phyloP scores from a whole-genome alignment of 1,140 invertebrate genomes.

The Lepidurus packardi region DNA sequence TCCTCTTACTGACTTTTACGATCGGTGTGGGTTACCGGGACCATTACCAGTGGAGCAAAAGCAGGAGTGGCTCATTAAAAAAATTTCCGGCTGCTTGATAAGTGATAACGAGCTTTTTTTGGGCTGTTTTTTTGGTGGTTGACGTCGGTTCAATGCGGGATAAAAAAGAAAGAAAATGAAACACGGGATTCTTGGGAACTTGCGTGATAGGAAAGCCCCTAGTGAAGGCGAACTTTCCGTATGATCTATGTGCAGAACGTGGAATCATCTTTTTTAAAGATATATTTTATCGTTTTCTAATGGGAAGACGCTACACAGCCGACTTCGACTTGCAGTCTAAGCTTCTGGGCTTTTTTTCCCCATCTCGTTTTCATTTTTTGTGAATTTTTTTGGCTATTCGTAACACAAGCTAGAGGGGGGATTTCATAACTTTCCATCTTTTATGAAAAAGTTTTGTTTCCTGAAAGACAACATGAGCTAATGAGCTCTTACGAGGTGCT shows the following conservation, averaged over 20 bases:
- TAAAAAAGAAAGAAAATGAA: background rate
- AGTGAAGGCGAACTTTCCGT: background rate
- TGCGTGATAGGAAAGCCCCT: background rate
- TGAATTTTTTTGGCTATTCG: background rate
- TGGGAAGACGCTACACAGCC: background rate
- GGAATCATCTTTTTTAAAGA: background rate
- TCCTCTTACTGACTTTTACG: background rate
- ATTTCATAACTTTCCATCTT: background rate
- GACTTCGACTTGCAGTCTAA: background rate
- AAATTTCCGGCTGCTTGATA: background rate
- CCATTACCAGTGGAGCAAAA: background rate
- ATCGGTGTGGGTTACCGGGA: background rate
- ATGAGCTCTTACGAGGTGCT: constrained; percentile 4
- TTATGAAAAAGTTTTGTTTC: constrained; percentile 1
- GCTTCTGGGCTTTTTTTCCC: background rate
- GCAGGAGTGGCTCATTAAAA: constrained; percentile 7
- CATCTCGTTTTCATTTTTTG: background rate
- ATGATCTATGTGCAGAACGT: background rate
- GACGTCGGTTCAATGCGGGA: background rate
- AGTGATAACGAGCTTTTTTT: constrained; percentile 3
- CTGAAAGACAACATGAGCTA: constrained; percentile 19
- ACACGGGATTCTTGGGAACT: background rate
- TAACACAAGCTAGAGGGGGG: background rate
- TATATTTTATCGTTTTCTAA: background rate
- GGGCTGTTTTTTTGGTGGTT: too few species aligned